These are phyloP conservation scores for Oxyteleia sp. DNA, from an alignment of 2,888 invertebrate species.

Conservation along the genomic window DNA sequence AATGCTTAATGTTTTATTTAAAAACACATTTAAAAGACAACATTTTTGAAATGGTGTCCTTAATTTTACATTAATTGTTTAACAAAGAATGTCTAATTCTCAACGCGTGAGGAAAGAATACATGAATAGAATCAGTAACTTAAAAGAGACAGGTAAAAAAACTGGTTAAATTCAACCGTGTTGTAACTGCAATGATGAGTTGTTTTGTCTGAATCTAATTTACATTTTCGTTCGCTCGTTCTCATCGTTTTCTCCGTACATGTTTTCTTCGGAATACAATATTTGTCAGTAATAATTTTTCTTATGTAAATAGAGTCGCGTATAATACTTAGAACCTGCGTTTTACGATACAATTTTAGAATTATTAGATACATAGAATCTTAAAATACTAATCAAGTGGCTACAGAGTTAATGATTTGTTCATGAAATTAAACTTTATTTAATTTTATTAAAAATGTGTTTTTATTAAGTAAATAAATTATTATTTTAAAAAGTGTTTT, in stretches of 20 bases:
- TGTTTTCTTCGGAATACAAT: slow-evolving; percentile 27
- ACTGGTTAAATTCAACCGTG: slow-evolving; percentile 7
- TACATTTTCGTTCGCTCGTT: no score
- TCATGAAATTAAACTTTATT: no score
- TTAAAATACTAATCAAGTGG: slow-evolving; percentile 19
- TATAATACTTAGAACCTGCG: slow-evolving; percentile 43
- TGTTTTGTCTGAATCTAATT: slow-evolving; percentile 44
- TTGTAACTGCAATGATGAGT: slow-evolving; percentile 28
- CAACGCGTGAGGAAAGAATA: no score
- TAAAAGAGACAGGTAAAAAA: slow-evolving; percentile 27
- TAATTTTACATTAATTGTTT: no score
- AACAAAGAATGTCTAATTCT: no score
- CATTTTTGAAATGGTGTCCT: no score
- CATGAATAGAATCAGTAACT: background rate
- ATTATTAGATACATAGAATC: slow-evolving; percentile 31
- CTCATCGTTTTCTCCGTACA: slow-evolving; percentile 13
- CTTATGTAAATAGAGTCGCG: slow-evolving; percentile 21
- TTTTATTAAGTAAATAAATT: no score
- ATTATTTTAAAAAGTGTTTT: no score
- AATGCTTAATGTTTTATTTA: no score
- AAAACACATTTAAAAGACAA: no score
- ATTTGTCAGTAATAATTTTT: slow-evolving; percentile 30
- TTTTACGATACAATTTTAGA: slow-evolving; percentile 46
- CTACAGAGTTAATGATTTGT: slow-evolving; percentile 25
- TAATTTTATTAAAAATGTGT: no score